These are phyloP conservation scores for Gephyroberyx darwinii DNA, from an alignment of 2,797 vertebrate genomes.

Conservation along the genomic window DNA sequence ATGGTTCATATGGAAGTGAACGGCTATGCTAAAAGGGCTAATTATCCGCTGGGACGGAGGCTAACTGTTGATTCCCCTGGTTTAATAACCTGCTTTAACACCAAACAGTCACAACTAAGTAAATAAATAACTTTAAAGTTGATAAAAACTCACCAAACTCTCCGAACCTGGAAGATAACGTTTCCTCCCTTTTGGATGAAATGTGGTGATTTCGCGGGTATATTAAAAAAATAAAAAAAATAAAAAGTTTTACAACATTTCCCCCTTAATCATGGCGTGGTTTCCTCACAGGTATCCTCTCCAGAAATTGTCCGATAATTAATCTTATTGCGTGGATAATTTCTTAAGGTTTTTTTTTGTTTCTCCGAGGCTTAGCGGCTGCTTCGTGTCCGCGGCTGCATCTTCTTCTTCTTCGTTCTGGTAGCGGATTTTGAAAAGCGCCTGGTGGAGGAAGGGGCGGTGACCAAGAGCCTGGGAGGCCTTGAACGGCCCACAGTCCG, in stretches of 20 bases:
- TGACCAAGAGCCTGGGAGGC: constrained; percentile 37
- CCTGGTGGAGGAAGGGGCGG: constrained; percentile 79
- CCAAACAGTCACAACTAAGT: too few species aligned
- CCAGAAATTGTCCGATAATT: fast-evolving
- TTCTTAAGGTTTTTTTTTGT: background rate
- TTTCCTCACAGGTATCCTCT: background rate
- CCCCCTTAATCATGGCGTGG: background rate
- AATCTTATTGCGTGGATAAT: background rate
- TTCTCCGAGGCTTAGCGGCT: fast-evolving
- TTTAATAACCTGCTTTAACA: too few species aligned
- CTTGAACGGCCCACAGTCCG: constrained; percentile 9
- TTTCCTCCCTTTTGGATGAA: constrained; percentile 11
- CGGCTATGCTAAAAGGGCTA: constrained; percentile 53
- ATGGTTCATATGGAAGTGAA: background rate
- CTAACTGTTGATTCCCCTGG: too few species aligned
- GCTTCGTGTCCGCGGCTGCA: constrained; percentile 47
- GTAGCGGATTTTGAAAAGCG: constrained; percentile 80
- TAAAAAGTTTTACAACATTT: constrained; percentile 55
- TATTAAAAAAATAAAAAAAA: background rate
- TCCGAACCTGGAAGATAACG: constrained; percentile 13
- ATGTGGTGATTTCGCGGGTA: background rate
- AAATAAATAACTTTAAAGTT: too few species aligned
- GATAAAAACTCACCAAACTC: constrained; percentile 63
- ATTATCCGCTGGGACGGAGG: constrained; percentile 3
- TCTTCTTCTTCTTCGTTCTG: constrained; percentile 33